Conservation (phyloP, 1,140 invertebrate species). For the Pogonus chalceus region DNA sequence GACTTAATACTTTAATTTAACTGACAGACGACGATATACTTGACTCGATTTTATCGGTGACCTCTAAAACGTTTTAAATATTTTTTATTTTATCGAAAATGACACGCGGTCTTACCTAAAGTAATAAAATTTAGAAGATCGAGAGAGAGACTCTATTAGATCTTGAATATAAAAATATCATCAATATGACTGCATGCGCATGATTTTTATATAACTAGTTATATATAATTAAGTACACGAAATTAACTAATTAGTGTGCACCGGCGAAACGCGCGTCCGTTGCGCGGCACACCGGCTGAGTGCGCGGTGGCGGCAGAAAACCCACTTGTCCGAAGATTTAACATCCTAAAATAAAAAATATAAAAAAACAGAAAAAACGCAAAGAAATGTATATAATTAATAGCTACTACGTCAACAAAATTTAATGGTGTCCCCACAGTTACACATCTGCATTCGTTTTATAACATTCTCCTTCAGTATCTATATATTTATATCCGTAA, state of each 20-base stretch:
- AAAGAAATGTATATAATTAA: background rate
- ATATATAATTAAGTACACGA: background rate
- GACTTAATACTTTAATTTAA: no score
- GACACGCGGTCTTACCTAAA: no score
- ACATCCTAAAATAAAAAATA: background rate
- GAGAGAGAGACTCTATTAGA: background rate
- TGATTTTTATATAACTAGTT: background rate
- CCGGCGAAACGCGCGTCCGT: background rate
- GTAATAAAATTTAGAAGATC: no score
- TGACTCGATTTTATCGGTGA: no score
- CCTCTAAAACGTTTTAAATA: no score
- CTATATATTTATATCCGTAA: slow-evolving; percentile 2
- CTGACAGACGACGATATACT: no score
- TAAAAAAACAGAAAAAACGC: background rate
- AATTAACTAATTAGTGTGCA: background rate
- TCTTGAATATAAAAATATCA: background rate
- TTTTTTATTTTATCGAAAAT: no score
- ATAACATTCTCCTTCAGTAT: slow-evolving; percentile 6
- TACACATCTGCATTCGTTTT: slow-evolving; percentile 26
- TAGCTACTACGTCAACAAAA: background rate
- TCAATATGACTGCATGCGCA: background rate
- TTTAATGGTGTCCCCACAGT: slow-evolving; percentile 30
- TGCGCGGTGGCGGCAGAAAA: background rate
- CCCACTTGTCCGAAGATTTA: background rate
- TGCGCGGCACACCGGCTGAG: background rate